Percentiles rank a stretch among this genome's conserved stretches.
Conservation (phyloP, 2,888 invertebrate species). For the Drosophila barbarae region DNA sequence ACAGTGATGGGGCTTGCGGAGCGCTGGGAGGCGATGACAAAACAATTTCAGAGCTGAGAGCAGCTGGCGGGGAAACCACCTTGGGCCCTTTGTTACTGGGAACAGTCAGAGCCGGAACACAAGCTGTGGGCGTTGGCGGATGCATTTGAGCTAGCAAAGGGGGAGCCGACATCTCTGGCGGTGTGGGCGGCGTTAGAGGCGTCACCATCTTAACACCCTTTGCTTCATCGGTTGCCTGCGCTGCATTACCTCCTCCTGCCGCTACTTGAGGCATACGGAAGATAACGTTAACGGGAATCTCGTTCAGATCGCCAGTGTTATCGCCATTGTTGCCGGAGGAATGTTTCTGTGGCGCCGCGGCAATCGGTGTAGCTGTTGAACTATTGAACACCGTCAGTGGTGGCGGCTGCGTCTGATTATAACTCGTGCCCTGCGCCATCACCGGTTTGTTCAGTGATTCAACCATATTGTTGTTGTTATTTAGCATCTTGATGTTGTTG, state of each 20-base stretch:
- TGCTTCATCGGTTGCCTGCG: constrained; percentile 25
- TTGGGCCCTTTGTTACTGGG: constrained; percentile 28
- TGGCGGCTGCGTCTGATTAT: constrained; percentile 59
- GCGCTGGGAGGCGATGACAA: neutral
- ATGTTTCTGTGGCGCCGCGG: constrained; percentile 67
- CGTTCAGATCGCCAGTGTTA: constrained; percentile 71
- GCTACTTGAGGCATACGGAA: constrained; percentile 69
- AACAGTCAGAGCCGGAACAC: constrained; percentile 43
- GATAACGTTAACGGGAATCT: constrained; percentile 79
- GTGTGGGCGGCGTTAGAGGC: constrained; percentile 53
- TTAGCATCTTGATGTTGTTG: constrained; percentile 27
- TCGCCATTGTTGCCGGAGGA: constrained; percentile 59
- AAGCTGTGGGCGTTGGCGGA: constrained; percentile 23
- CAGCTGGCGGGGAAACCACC: neutral
- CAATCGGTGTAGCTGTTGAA: constrained; percentile 5
- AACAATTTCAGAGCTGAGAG: constrained; percentile 9
- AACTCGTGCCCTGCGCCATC: constrained; percentile 23
- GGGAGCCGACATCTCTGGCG: constrained; percentile 72
- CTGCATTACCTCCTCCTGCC: constrained; percentile 7
- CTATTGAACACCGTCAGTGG: constrained; percentile 63
- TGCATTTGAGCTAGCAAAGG: constrained; percentile 31
- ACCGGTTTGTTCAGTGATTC: constrained; percentile 43
- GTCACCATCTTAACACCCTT: constrained; percentile 45
- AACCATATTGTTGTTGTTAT: constrained; percentile 38
- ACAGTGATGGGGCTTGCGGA: neutral